Percentiles rank a stretch among this genome's conserved stretches.
Conservation (phyloP, 2,888 invertebrate species). For the Aphidius colemani region DNA sequence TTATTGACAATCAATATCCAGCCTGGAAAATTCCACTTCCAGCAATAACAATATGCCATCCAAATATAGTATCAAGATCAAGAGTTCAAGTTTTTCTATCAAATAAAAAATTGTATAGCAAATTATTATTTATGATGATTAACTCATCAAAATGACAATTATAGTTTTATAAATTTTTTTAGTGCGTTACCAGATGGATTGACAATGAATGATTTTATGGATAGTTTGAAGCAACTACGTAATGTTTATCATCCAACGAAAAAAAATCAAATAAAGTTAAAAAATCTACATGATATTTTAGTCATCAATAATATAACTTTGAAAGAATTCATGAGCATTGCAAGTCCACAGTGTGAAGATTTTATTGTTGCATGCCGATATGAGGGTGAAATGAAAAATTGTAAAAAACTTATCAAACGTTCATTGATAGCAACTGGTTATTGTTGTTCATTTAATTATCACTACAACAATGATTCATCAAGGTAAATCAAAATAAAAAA, state of each 20-base stretch:
- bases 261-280: constrained; percentile 33
- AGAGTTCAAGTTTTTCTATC: background rate
- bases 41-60: constrained; percentile 43
- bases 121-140: too few species aligned
- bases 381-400: constrained; percentile 38
- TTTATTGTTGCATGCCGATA: constrained; percentile 41
- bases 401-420: constrained; percentile 35
- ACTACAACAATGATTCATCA: constrained; percentile 15
- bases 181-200: constrained; percentile 37
- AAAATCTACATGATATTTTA: constrained; percentile 36
- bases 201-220: constrained; percentile 32
- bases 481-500: constrained; percentile 23
- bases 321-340: constrained; percentile 35
- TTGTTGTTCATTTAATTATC: constrained; percentile 46
- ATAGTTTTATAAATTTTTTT: constrained; percentile 10
- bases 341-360: constrained; percentile 42
- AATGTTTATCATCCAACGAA: constrained; percentile 38
- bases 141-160: constrained; percentile 11
- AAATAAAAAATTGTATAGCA: constrained; percentile 34
- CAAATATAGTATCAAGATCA: constrained; percentile 31
- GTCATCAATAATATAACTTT: constrained; percentile 36
- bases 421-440: constrained; percentile 39
- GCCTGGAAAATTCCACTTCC: constrained; percentile 39
- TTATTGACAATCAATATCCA: constrained; percentile 44
- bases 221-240: constrained; percentile 36